Evolutionary conservation across 2,888 invertebrate species (phyloP).

Genomic region (Silvanus unidentatus): DNA sequence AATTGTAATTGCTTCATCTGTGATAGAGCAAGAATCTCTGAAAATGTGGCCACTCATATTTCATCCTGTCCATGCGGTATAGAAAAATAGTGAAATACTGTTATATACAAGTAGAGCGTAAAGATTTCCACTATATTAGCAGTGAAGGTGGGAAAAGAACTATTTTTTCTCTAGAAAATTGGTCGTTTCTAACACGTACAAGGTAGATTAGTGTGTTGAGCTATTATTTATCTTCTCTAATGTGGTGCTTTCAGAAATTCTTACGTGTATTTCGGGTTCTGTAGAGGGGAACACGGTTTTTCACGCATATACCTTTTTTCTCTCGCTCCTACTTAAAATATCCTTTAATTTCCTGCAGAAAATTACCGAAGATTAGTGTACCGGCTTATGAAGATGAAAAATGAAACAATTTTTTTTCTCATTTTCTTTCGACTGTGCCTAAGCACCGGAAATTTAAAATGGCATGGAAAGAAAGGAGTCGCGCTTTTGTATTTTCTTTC

Average conservation of each 20-base stretch:
- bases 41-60: too few species aligned
- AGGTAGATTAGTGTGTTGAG: constrained; percentile 24
- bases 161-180: constrained; percentile 4
- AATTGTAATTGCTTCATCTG: constrained; percentile 40
- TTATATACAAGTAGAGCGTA: too few species aligned
- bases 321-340: constrained; percentile 24
- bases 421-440: neutral
- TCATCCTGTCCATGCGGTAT: too few species aligned
- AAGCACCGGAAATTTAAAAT: constrained; percentile 4
- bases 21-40: constrained; percentile 19
- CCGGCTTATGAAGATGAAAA: constrained; percentile 4
- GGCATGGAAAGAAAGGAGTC: neutral
- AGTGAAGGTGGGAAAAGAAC: neutral
- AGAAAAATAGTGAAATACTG: too few species aligned
- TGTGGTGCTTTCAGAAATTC: constrained; percentile 22
- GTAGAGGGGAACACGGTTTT: constrained; percentile 13
- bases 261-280: constrained; percentile 7
- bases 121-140: too few species aligned
- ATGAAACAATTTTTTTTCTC: constrained; percentile 1
- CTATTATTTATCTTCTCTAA: constrained; percentile 28
- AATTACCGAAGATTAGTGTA: constrained; percentile 17
- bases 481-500: too few species aligned
- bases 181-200: constrained; percentile 22
- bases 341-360: constrained; percentile 31
- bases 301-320: constrained; percentile 12